These are phyloP conservation scores for Geotrupes spiniger DNA, from an alignment of 2,888 invertebrate species.

Conservation along the genomic window DNA sequence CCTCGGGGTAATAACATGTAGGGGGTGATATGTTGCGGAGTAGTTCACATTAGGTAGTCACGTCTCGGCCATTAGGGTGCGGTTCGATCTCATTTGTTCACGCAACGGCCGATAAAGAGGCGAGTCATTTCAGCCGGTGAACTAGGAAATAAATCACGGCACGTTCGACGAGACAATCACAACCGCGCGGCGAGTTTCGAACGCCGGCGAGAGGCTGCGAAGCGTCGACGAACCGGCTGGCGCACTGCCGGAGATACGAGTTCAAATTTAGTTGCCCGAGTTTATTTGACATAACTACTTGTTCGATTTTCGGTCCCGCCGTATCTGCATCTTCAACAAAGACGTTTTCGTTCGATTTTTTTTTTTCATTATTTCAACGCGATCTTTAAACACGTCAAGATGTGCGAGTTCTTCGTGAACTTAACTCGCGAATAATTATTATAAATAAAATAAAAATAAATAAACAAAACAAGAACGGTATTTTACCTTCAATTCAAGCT, in stretches of 20 bases:
- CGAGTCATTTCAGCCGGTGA: constrained; percentile 34
- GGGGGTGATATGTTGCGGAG: constrained; percentile 20
- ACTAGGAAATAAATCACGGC: constrained; percentile 38
- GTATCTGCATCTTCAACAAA: constrained; percentile 29
- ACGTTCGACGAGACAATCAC: constrained; percentile 29
- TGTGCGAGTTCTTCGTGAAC: too few species aligned
- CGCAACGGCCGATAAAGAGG: constrained; percentile 37
- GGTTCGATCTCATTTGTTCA: constrained; percentile 40
- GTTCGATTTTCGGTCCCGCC: constrained; percentile 30
- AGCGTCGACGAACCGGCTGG: constrained; percentile 12
- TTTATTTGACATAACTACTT: constrained; percentile 40
- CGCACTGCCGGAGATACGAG: constrained; percentile 26
- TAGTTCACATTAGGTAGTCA: constrained; percentile 38
- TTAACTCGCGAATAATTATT: too few species aligned
- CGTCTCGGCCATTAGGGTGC: constrained; percentile 39
- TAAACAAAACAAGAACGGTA: too few species aligned
- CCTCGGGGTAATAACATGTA: constrained; percentile 25
- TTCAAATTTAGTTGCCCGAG: constrained; percentile 35
- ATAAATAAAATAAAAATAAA: too few species aligned
- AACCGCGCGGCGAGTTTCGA: background rate
- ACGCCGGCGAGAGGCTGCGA: too few species aligned
- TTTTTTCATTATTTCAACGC: constrained; percentile 5
- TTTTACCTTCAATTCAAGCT: too few species aligned
- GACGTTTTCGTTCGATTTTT: constrained; percentile 17
- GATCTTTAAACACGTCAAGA: too few species aligned